A percentile compares a stretch with the other conserved stretches of the same genome.
Conservation (phyloP, 2,888 invertebrate genomes). For the Octonoba sinensis region DNA sequence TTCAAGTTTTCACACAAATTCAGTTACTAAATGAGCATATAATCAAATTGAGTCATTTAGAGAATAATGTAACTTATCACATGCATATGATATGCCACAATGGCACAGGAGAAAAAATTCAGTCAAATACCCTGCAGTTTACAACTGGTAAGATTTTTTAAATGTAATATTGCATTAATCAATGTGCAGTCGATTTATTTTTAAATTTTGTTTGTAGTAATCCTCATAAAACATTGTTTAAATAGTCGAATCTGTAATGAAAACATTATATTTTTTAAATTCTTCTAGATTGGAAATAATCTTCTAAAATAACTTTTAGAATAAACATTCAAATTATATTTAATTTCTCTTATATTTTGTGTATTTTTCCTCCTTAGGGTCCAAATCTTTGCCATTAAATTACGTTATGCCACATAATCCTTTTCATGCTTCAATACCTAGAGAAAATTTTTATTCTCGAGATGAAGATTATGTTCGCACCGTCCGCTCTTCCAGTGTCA, state of each 20-base stretch:
- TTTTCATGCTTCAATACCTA: slow-evolving; percentile 52
- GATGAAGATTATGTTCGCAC: slow-evolving; percentile 57
- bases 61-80: slow-evolving; percentile 62
- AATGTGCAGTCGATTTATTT: too few species aligned
- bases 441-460: slow-evolving; percentile 57
- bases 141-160: slow-evolving; percentile 53
- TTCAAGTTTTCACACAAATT: slow-evolving; percentile 54
- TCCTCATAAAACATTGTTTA: too few species aligned
- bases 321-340: background rate
- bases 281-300: too few species aligned
- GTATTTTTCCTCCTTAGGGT: slow-evolving; percentile 29
- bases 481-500: slow-evolving; percentile 59
- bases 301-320: background rate
- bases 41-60: slow-evolving; percentile 45
- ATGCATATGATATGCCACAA: slow-evolving; percentile 62
- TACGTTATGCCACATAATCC: slow-evolving; percentile 59
- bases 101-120: slow-evolving; percentile 51
- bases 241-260: too few species aligned
- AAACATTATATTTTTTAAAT: too few species aligned
- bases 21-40: slow-evolving; percentile 48
- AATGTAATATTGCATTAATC: background rate
- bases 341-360: background rate
- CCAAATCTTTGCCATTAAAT: slow-evolving; percentile 54
- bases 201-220: too few species aligned
- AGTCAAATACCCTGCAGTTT: slow-evolving; percentile 60